Conservation (phyloP, 2,888 invertebrate species). For the Dryocosmus kuriphilus region DNA sequence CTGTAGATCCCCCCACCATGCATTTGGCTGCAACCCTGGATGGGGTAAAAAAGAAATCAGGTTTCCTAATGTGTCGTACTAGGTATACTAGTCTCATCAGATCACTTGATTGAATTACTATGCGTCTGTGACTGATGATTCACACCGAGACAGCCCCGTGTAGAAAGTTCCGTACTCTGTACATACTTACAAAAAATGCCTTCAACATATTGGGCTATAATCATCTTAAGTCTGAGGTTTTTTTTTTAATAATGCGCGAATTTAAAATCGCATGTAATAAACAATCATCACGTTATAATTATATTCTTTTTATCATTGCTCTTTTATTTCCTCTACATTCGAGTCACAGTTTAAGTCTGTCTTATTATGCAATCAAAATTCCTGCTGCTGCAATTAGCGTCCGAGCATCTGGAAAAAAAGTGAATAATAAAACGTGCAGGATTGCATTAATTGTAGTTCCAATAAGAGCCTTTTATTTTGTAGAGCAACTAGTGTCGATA, state of each 20-base stretch:
- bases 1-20: too few species aligned
- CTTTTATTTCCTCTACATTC: not conserved
- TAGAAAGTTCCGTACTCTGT: too few species aligned
- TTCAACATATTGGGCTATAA: too few species aligned
- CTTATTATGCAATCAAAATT: slow-evolving; percentile 3
- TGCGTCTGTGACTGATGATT: too few species aligned
- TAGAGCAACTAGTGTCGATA: not conserved
- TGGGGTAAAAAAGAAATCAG: too few species aligned
- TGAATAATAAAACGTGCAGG: not conserved
- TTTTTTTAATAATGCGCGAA: not conserved
- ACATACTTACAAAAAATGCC: too few species aligned
- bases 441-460: not conserved
- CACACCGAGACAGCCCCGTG: too few species aligned
- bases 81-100: too few species aligned
- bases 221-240: too few species aligned
- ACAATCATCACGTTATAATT: not conserved
- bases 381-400: not conserved
- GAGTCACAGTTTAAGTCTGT: not conserved
- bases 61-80: too few species aligned
- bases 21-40: too few species aligned
- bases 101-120: too few species aligned
- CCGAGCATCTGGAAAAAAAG: not conserved
- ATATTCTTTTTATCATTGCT: not conserved
- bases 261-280: not conserved
- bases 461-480: not conserved